Conservation (phyloP, 2,113 vertebrate species). For the Pomatorhinus ruficollis region DNA sequence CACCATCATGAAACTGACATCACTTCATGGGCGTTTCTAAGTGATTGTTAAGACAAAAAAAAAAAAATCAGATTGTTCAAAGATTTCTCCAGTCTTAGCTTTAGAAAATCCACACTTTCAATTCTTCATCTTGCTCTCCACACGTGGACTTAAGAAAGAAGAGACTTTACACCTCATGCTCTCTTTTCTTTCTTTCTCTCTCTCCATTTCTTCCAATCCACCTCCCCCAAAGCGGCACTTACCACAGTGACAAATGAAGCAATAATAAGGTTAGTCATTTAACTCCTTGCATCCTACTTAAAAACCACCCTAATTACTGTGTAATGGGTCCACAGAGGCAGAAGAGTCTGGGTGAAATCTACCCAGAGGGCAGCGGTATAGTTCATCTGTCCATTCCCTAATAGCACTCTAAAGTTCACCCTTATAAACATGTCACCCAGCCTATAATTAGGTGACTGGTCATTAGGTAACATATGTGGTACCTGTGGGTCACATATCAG, state of each 20-base stretch:
- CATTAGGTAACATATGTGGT: conserved; percentile 85
- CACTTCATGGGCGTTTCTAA: neutral
- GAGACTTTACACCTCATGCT: neutral
- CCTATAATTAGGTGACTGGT: conserved; percentile 90
- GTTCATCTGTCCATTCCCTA: conserved; percentile 86
- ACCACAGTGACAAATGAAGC: conserved; percentile 87
- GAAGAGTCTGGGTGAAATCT: conserved; percentile 84
- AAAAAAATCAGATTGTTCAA: neutral
- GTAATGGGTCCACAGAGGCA: conserved; percentile 88
- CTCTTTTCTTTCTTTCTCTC: conserved; percentile 8
- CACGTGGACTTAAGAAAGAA: neutral
- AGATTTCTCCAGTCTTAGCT: neutral
- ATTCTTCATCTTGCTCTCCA: neutral
- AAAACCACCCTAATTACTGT: conserved; percentile 93
- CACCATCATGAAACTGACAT: neutral
- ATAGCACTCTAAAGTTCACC: conserved; percentile 96
- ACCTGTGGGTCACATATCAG: conserved; percentile 90
- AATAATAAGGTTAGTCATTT: conserved; percentile 92
- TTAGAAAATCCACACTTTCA: neutral
- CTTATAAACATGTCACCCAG: conserved; percentile 98
- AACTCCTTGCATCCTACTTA: conserved; percentile 94
- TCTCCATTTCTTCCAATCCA: neutral
- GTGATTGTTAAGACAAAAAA: neutral
- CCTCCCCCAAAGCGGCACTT: conserved; percentile 69
- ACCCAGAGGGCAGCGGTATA: conserved; percentile 78